A percentile compares a stretch with the other conserved stretches of the same genome.
These are phyloP conservation scores for Drosophila biarmipes DNA, from an alignment of 1,140 invertebrate genomes.

Conservation along the genomic window DNA sequence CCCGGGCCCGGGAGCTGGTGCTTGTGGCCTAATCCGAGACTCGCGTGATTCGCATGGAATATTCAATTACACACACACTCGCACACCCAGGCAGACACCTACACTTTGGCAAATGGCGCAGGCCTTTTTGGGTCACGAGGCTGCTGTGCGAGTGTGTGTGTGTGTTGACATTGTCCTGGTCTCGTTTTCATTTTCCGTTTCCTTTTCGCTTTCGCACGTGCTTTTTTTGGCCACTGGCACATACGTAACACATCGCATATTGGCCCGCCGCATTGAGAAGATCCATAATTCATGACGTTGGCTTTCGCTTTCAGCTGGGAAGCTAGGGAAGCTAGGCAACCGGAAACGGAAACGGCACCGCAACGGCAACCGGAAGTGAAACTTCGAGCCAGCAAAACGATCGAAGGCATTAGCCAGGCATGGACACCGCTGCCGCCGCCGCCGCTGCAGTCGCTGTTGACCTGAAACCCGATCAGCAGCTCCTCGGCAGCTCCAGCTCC, in stretches of 20 bases:
- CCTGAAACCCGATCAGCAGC: slow-evolving; percentile 53
- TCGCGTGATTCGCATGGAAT: slow-evolving; percentile 77
- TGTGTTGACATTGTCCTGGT: slow-evolving; percentile 80
- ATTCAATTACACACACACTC: slow-evolving; percentile 54
- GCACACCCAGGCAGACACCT: slow-evolving; percentile 2
- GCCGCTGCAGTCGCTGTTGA: slow-evolving; percentile 72
- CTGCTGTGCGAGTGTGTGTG: slow-evolving; percentile 51
- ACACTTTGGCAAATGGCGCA: slow-evolving; percentile 37
- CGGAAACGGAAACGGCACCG: slow-evolving; percentile 10
- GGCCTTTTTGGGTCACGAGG: slow-evolving; percentile 75
- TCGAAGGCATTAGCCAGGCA: slow-evolving; percentile 31
- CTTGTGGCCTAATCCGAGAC: slow-evolving; percentile 50
- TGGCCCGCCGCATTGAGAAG: slow-evolving; percentile 1
- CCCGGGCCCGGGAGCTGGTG: slow-evolving; percentile 36
- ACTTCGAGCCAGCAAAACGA: neutral
- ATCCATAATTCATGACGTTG: slow-evolving; percentile 63
- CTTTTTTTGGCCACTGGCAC: slow-evolving; percentile 66
- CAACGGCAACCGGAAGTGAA: slow-evolving; percentile 2
- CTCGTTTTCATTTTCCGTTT: slow-evolving; percentile 51
- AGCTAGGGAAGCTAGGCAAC: slow-evolving; percentile 19
- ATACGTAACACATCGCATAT: slow-evolving; percentile 68
- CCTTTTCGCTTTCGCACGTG: slow-evolving; percentile 60
- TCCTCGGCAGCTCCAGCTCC: slow-evolving; percentile 30
- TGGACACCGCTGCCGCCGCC: slow-evolving; percentile 75
- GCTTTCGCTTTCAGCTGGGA: slow-evolving; percentile 62